A percentile compares a stretch with the other conserved stretches of the same genome.
These are phyloP conservation scores for Nothura maculosa DNA, from an alignment of 2,797 vertebrate genomes.

Conservation along the genomic window DNA sequence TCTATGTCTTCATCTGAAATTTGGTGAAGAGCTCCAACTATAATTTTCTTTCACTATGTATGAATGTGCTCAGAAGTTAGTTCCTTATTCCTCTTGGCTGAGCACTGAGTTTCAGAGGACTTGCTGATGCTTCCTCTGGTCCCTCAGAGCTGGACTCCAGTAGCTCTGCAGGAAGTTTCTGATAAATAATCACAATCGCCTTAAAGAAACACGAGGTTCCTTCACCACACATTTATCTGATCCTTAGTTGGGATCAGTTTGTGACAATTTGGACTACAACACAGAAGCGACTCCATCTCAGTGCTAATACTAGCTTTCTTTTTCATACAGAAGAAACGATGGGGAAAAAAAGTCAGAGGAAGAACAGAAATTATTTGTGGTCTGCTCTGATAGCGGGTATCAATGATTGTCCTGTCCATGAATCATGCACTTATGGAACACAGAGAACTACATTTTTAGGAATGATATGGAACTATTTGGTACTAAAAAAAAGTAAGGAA, in stretches of 20 bases:
- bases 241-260: background rate
- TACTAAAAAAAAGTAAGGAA: background rate
- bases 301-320: background rate
- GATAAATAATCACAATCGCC: constrained; percentile 16
- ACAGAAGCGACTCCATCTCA: background rate
- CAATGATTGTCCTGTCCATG: background rate
- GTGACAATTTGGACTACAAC: background rate
- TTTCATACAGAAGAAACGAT: background rate
- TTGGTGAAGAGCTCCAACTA: background rate
- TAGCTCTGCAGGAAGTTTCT: background rate
- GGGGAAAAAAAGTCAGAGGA: background rate
- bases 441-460: background rate
- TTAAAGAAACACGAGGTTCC: background rate
- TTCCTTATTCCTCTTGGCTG: background rate
- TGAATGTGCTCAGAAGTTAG: background rate
- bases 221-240: background rate
- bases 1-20: background rate
- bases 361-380: constrained; percentile 8
- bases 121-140: background rate
- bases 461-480: background rate
- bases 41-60: background rate
- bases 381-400: background rate
- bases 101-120: background rate
- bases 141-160: background rate
- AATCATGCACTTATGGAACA: background rate